Base-by-base conservation (phyloP, 2,797 vertebrate genomes). In the Columba guinea region DNA sequence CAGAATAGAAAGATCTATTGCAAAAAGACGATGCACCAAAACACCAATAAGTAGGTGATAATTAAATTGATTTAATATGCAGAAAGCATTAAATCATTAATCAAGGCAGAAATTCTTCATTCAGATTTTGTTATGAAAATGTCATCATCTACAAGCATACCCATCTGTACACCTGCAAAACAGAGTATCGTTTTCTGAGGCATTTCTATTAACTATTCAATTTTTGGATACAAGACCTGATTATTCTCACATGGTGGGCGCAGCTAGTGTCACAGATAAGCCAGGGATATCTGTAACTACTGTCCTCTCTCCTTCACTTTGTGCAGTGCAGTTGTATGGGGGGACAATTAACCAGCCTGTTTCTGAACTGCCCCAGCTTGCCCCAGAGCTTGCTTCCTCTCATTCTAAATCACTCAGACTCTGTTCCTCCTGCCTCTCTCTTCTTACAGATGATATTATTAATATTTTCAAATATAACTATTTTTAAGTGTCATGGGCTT, bases 71-170 rank as follows among this genome's bases (percentile, higher is more conserved):
- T 53, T 65, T 85, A 87, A 81, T 91, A 73, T 44, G 35, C 60
- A 44, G 64, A 93, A 94, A 74, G 32, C 80, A 82, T 77, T 93
- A 91, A 95, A 93, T 88, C 90, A 85, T 91, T 92, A 93, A 49
- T 84, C 63, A 89, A 85, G 56, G 44, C 56, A 93, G 41, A 94
- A 84, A 70, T 82, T 79, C 52, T 94, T 92, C 51, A 67, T 94
- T 96, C 74, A 84, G 63, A 48, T 89, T 89, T 82, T 77, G 19
- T 86, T 90, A 80, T 49, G 70, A 91, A 95, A 89, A 91, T 91
- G 86, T 91, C 84, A 84, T 81, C 18, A 58, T 91, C 59, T 78
- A 62, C 41, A 86, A 81, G 55, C 58, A 79, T 52, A 73, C 39
- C 75, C 79, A 92, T 93, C 82, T 96, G 79, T 91, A 91, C 23